Evolutionary conservation across 37 sponge, comb jelly and placozoan species (phyloP).

Genomic region (Ianthella basta): DNA sequence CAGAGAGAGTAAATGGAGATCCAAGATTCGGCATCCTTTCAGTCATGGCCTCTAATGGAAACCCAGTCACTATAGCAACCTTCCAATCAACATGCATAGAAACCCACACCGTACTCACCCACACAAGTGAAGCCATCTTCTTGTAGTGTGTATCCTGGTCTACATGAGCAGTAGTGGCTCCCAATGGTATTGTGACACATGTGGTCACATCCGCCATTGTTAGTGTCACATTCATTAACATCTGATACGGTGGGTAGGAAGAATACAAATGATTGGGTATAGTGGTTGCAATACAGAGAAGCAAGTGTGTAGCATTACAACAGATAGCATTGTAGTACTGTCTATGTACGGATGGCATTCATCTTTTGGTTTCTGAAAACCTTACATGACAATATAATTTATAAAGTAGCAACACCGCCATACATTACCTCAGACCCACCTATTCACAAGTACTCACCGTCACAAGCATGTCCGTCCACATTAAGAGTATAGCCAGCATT

Average conservation of each 20-base stretch:
- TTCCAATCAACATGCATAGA: too few relatives aligned
- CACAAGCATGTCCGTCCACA: neutral
- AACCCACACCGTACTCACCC: neutral
- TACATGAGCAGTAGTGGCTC: neutral
- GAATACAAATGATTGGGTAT: neutral
- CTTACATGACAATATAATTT: neutral
- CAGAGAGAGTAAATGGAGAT: too few relatives aligned
- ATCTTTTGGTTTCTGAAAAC: too few relatives aligned
- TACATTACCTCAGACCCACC: neutral
- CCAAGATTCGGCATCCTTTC: too few relatives aligned
- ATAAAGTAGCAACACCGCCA: neutral
- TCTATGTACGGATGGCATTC: too few relatives aligned
- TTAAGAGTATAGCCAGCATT: neutral
- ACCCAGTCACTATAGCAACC: too few relatives aligned
- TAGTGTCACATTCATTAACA: constrained; percentile 12
- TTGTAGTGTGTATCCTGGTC: constrained; percentile 21
- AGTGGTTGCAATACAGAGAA: too few relatives aligned
- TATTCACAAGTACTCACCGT: neutral
- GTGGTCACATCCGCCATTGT: constrained; percentile 7
- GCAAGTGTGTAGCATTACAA: neutral
- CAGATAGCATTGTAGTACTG: too few relatives aligned
- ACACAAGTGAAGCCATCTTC: neutral
- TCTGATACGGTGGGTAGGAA: neutral
- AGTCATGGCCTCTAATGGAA: too few relatives aligned
- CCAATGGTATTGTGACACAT: neutral